Evolutionary conservation across 2,113 vertebrate species (phyloP), one percentile per base, ranked within the genome.

Genomic region (Chaetodon auriga): DNA sequence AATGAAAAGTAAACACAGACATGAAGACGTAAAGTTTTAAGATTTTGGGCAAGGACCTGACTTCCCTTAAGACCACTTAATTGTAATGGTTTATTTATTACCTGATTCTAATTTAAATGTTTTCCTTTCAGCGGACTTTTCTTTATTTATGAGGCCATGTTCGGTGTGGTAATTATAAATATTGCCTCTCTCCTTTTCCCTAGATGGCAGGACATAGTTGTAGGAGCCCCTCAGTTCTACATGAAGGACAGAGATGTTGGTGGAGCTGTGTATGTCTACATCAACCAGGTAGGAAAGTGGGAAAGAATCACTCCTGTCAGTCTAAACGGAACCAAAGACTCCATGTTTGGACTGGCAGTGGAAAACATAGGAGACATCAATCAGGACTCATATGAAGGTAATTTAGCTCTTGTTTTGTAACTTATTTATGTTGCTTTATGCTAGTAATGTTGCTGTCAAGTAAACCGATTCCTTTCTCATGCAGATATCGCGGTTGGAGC

Each of bases 181-280:
- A 36, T 66, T 38, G 30, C 36, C 21, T 35, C 7, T 0, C 1
- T 2, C 61, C 6, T 89, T 23, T 86, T 15, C 53, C 85, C 35
- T 70, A 99, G 98, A 60, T 99, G 99, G 98, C 95, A 99, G 86
- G 99, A 99, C 92, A 96, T 99, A 23, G 96, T 97, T 36, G 96
- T 99, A n/a, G 99, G 98, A 91, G 97, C 99, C 0, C 99, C 99
- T 0, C 98, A 99, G 70, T 99, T 97, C 90, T 99, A 98, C 91
- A 96, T 98, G 86, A 97, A 97, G 86, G 95, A 96, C 23, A 92
- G 95, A 62, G 97, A 98, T 70, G 89, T 99, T 2, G 99, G 98
- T 25, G 99, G 99, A 25, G 97, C 98, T 0, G 97, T 95, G 19
- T 99, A 97, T n/a, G 76, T 99, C 81, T 99, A 99, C 92, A 96